Conservation (phyloP, 2,888 invertebrate species). For the Eupithecia inturbata region DNA sequence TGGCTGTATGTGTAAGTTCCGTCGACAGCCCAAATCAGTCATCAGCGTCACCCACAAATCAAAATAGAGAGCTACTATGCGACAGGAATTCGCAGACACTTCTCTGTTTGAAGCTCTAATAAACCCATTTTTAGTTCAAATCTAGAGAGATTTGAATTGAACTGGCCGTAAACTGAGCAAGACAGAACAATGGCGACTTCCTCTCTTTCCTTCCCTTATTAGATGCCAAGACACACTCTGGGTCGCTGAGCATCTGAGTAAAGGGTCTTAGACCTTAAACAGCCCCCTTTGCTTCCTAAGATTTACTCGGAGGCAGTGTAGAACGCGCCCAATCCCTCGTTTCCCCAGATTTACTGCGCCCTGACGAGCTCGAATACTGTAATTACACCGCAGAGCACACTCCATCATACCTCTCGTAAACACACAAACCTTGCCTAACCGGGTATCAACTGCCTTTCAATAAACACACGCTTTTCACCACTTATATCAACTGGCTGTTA, state of each 20-base stretch:
- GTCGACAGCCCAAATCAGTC: not conserved
- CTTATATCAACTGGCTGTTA: conserved; percentile 7
- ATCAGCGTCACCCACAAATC: not conserved
- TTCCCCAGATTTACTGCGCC: conserved; percentile 29
- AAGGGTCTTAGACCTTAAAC: no score
- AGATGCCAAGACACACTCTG: not conserved
- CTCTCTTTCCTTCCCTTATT: not conserved
- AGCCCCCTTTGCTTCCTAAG: not conserved
- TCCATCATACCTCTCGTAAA: conserved; percentile 19
- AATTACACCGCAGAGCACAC: conserved; percentile 19
- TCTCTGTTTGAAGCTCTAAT: not conserved
- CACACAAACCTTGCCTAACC: conserved; percentile 10
- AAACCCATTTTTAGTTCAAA: not conserved
- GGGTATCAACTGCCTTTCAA: not conserved
- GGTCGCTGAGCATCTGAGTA: not conserved
- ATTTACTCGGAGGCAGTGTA: not conserved
- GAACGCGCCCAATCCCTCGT: conserved; percentile 9
- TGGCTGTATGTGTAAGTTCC: not conserved
- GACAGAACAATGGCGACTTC: not conserved
- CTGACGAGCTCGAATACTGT: conserved; percentile 30
- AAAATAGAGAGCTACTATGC: not conserved
- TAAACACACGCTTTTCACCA: conserved; percentile 15
- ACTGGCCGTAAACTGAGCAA: not conserved
- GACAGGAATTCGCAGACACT: not conserved
- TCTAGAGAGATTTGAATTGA: no score